A percentile compares a stretch with the other conserved stretches of the same genome.
Evolutionary conservation across 2,888 invertebrate species (phyloP).

Genomic region (Nephrocerus scutellatus): DNA sequence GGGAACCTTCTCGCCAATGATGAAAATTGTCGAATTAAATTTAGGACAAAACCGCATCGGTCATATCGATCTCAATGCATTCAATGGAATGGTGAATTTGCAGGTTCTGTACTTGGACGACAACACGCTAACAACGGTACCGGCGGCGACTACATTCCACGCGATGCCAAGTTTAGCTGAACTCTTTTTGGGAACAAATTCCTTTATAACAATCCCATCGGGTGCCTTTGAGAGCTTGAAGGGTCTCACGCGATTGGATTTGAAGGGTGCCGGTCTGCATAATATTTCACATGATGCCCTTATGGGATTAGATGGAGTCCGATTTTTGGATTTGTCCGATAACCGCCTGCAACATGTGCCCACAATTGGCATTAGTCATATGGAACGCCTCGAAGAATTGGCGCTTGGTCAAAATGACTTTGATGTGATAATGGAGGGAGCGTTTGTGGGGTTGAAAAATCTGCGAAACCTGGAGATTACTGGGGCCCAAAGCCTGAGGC

Average conservation of each 20-base stretch:
- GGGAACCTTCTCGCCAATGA: slow-evolving; percentile 65
- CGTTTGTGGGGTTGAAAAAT: slow-evolving; percentile 72
- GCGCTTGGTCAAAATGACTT: slow-evolving; percentile 80
- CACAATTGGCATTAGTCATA: slow-evolving; percentile 62
- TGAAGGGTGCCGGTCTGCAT: slow-evolving; percentile 72
- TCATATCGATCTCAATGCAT: slow-evolving; percentile 68
- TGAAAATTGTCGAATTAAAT: slow-evolving; percentile 75
- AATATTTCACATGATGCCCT: slow-evolving; percentile 73
- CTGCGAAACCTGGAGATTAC: slow-evolving; percentile 70
- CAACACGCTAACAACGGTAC: slow-evolving; percentile 71
- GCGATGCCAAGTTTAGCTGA: slow-evolving; percentile 73
- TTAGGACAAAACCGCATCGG: slow-evolving; percentile 79
- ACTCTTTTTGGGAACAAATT: slow-evolving; percentile 76
- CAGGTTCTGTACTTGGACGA: slow-evolving; percentile 77
- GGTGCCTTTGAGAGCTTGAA: slow-evolving; percentile 73
- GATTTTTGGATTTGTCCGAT: slow-evolving; percentile 71
- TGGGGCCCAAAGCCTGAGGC: slow-evolving; percentile 65
- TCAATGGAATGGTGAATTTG: slow-evolving; percentile 67
- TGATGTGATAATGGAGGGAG: slow-evolving; percentile 59
- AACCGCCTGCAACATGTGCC: slow-evolving; percentile 70
- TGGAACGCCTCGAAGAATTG: slow-evolving; percentile 70
- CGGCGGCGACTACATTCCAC: slow-evolving; percentile 61
- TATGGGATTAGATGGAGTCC: slow-evolving; percentile 65
- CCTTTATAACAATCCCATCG: slow-evolving; percentile 66
- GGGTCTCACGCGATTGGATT: slow-evolving; percentile 66